phyloP scores from a whole-genome alignment of 2,888 invertebrate genomes.

The Zootermopsis nevadensis region DNA sequence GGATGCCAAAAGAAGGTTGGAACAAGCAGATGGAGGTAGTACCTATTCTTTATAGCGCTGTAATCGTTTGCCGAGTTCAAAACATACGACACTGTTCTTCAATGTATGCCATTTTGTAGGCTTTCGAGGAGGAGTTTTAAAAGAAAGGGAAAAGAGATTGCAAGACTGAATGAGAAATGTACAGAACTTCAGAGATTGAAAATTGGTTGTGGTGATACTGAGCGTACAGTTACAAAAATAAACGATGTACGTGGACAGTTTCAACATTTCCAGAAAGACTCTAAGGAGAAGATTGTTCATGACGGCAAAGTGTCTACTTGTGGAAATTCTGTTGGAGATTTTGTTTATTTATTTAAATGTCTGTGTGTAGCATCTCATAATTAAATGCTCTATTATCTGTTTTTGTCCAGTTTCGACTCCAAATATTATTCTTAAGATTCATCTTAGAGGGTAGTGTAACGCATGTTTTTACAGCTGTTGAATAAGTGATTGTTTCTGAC shows the following conservation, averaged over 20 bases:
- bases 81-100: no score
- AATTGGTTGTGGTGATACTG: conserved; percentile 62
- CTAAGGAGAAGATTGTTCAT: conserved; percentile 61
- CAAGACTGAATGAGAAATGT: conserved; percentile 57
- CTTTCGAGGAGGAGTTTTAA: conserved; percentile 63
- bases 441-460: no score
- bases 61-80: no score
- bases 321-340: no score
- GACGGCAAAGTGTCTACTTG: conserved; percentile 14
- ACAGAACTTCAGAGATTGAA: conserved; percentile 67
- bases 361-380: no score
- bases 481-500: no score
- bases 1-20: conserved; percentile 62
- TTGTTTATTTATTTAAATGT: no score
- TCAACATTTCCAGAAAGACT: conserved; percentile 59
- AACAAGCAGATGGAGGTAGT: conserved; percentile 63
- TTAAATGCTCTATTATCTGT: no score
- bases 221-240: conserved; percentile 63
- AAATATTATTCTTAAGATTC: no score
- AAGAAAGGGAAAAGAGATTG: conserved; percentile 66
- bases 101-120: conserved; percentile 45
- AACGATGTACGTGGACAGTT: conserved; percentile 64
- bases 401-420: no score
- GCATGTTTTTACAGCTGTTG: no score
- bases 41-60: no score